Conservation (phyloP, 2,797 vertebrate genomes). For the Enteromius mattozi region DNA sequence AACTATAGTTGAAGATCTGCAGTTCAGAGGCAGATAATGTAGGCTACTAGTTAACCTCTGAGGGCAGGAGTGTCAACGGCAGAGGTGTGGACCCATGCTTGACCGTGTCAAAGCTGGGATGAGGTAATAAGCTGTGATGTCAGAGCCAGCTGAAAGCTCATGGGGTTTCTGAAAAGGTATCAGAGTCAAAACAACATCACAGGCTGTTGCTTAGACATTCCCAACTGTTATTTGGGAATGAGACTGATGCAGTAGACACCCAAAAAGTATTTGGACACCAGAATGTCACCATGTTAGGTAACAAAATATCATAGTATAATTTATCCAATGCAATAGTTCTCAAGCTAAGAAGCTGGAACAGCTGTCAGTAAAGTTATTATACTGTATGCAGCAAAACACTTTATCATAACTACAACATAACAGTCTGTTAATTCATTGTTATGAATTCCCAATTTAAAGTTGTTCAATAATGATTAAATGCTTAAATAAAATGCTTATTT, state of each 20-base stretch:
- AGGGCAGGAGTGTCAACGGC: neutral
- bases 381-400: neutral
- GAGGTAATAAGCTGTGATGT: neutral
- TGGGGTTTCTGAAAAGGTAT: constrained; percentile 6
- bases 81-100: neutral
- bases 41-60: neutral
- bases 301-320: neutral
- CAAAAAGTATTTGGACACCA: neutral
- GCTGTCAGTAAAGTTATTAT: neutral
- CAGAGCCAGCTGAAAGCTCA: constrained; percentile 1
- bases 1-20: neutral
- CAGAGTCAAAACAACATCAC: constrained; percentile 10
- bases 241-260: neutral
- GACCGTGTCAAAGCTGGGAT: constrained; percentile 8
- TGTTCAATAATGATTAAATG: neutral
- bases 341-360: neutral
- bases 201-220: neutral
- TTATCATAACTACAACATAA: neutral
- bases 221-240: neutral
- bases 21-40: neutral
- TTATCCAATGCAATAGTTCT: neutral
- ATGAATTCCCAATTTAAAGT: neutral
- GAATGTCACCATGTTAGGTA: neutral
- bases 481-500: neutral
- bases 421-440: neutral